Percentiles rank a stretch among this genome's conserved stretches.
Evolutionary conservation across 2,888 invertebrate species (phyloP).

Genomic region (Phyllotreta striolata): DNA sequence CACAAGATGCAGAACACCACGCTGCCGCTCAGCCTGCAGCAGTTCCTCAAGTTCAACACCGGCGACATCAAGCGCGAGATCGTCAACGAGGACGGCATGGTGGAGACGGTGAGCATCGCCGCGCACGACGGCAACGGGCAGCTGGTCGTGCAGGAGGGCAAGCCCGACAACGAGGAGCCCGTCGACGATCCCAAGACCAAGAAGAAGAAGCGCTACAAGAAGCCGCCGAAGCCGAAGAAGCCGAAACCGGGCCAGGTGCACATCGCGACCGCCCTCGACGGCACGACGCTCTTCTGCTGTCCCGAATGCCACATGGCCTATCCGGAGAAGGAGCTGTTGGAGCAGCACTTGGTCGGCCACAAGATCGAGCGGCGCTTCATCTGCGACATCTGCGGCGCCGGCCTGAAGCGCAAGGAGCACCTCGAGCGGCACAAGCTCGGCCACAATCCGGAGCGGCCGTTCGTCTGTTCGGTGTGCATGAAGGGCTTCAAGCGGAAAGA

Average conservation of each 20-base stretch:
- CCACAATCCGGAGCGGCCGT: conserved; percentile 82
- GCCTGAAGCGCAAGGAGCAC: conserved; percentile 80
- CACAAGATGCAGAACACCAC: conserved; percentile 61
- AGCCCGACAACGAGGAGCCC: conserved; percentile 57
- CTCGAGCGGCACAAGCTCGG: conserved; percentile 80
- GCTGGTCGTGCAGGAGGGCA: conserved; percentile 56
- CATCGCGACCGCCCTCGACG: conserved; percentile 78
- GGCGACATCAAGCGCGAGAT: conserved; percentile 64
- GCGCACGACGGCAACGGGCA: conserved; percentile 54
- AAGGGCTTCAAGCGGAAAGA: conserved; percentile 85
- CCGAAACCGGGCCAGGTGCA: conserved; percentile 81
- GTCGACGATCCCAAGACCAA: conserved; percentile 65
- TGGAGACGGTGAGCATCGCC: conserved; percentile 62
- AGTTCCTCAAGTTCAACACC: conserved; percentile 69
- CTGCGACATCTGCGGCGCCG: conserved; percentile 80
- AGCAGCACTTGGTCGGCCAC: conserved; percentile 78
- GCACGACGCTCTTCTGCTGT: conserved; percentile 78
- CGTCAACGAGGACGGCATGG: conserved; percentile 63
- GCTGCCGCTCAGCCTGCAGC: conserved; percentile 68
- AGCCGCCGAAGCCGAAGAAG: conserved; percentile 77
- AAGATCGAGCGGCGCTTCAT: conserved; percentile 82
- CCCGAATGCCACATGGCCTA: conserved; percentile 85
- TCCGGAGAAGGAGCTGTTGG: conserved; percentile 80
- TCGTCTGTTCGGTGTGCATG: conserved; percentile 78
- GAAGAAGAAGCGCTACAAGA: conserved; percentile 84